These are phyloP conservation scores for Phocides pigmalion DNA, from an alignment of 1,140 invertebrate genomes.

Conservation along the genomic window DNA sequence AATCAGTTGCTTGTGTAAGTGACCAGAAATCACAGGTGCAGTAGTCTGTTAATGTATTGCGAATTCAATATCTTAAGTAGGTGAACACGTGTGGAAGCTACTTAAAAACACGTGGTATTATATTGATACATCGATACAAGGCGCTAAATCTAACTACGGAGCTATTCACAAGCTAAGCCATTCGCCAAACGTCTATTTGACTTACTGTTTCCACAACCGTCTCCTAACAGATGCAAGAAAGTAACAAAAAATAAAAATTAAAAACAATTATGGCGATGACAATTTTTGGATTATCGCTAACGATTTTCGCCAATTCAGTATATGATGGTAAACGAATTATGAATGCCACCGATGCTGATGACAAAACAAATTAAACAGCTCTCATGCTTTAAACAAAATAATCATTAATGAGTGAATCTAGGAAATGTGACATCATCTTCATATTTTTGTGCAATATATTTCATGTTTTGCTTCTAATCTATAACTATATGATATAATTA, in stretches of 20 bases:
- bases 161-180: slow-evolving; percentile 76
- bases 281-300: slow-evolving; percentile 45
- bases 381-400: slow-evolving; percentile 40
- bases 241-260: slow-evolving; percentile 76
- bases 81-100: slow-evolving; percentile 38
- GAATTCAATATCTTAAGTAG: slow-evolving; percentile 26
- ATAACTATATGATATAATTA: background rate
- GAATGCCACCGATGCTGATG: slow-evolving; percentile 14
- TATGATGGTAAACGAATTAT: slow-evolving; percentile 35
- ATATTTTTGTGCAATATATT: background rate
- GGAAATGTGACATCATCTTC: slow-evolving; percentile 14
- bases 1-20: slow-evolving; percentile 17
- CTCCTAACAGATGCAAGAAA: slow-evolving; percentile 83
- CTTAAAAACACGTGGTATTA: slow-evolving; percentile 32
- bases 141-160: slow-evolving; percentile 63
- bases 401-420: slow-evolving; percentile 38
- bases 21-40: slow-evolving; percentile 26
- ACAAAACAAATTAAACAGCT: slow-evolving; percentile 38
- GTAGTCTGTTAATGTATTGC: slow-evolving; percentile 35
- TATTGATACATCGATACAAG: slow-evolving; percentile 37
- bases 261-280: slow-evolving; percentile 72
- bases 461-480: slow-evolving; percentile 15
- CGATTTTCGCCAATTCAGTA: slow-evolving; percentile 44
- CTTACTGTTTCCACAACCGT: slow-evolving; percentile 83
- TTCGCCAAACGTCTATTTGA: slow-evolving; percentile 74